Base-by-base conservation (phyloP, 2,888 invertebrate species). In the Dorcus hopei region DNA sequence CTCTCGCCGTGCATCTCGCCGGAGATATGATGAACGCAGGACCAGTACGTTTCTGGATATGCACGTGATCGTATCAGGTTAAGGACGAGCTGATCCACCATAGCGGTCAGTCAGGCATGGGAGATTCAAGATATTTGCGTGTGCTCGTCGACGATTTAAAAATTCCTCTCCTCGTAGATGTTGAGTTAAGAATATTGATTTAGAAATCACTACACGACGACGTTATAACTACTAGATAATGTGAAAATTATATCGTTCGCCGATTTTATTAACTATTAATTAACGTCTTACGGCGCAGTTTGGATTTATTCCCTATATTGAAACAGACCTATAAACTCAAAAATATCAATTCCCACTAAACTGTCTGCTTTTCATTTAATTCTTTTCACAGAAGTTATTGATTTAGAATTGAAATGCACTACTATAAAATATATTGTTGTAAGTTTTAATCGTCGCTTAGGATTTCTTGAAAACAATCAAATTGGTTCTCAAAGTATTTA, bases 1-100 rank as follows among this genome's bases (percentile, higher is more conserved):
- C 66, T 62, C 51, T 40, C 58, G 62, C 65, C 67, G 68, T 69
- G 67, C 67, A 69, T 69, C 69, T 68, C 61, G 57, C 58, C 57
- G 43, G 47, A 58, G 63, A 65, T 65, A 64, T 64, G 61, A 62
- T 62, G 56, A 61, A 49, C 50, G 39, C 53, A 40, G 23, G 61
- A 52, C 57, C 58, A 49, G 54, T 42, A 42, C 45, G 58, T 53
- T 39, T 23, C 49, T 59, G 61, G 52, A 9, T 53, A 52, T 38
- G 11, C 48, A 23, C 23, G 7, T 16, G 11, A 16, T 19, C 9
- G 45, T 19, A 9, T 16, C 14, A 11, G n/a, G 14, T 16, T 19
- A n/a, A 11, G 19, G 45, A 45, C 45, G 19, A 45, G 42, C 52
- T 54, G 54, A 49, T 33, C 53, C 38, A 54, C 41, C 49, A 49